Evolutionary conservation across 2,797 vertebrate species (phyloP), one percentile per base, ranked within the genome.

Genomic region (Cirrhinus molitorella): DNA sequence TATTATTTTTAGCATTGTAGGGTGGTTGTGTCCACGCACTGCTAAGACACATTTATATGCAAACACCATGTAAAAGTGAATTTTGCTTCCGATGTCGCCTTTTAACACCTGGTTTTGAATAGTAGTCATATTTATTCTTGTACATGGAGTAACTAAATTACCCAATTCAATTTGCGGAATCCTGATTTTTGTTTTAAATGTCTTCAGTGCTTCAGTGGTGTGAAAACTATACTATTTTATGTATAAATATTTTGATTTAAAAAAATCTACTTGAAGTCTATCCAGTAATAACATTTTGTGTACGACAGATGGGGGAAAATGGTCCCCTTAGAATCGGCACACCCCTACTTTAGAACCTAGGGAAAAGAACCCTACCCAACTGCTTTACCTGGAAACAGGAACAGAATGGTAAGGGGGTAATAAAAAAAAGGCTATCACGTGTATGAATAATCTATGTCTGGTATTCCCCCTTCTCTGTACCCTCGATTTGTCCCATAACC

Each of bases 361-460:
- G 87, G 67, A 81, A 83, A 81, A 81, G 55, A 87, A 74, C 80
- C 85, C 83, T 72, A 81, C 84, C 77, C 51, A 85, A 83, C 86
- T 85, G 84, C 83, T 83, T 84, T 81, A 63, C 82, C 85, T 80
- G 66, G 85, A 87, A 65, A 85, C 73, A 88, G 85, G 81, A 79
- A 81, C 72, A 81, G 70, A 85, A 85, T 43, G 81, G n/a, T 77
- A 53, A 75, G 70, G 51, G 57, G 70, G 86, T 87, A 87, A 75
- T 87, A 66, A 87, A 25, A 87, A 25, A 81, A 67, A 87, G 83
- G 59, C 90, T 90, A 94, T 98, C 97, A 97, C 93, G 97, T 97
- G 91, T 98, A 98, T 81, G 96, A 95, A 53, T 97, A 98, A 94
- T 98, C 97, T 90, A 96, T 93, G 91, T 97, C 97, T 1, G 97